phyloP scores from a whole-genome alignment of 1,140 invertebrate genomes.

The Leptopilina clavipes region DNA sequence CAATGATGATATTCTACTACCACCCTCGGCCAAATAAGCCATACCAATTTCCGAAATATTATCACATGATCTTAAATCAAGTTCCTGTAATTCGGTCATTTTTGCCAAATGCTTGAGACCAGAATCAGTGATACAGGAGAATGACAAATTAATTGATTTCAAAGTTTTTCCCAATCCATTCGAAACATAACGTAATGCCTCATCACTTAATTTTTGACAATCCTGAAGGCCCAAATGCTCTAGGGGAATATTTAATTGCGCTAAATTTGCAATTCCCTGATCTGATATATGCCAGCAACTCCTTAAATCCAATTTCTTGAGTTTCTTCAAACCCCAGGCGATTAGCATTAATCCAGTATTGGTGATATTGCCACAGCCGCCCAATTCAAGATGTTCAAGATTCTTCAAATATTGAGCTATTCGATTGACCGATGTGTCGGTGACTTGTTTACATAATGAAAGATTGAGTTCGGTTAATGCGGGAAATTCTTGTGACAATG shows the following conservation, averaged over 20 bases:
- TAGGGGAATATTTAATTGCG: slow-evolving; percentile 82
- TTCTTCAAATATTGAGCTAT: slow-evolving; percentile 92
- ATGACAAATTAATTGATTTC: slow-evolving; percentile 92
- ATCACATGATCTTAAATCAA: slow-evolving; percentile 95
- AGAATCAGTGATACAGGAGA: slow-evolving; percentile 93
- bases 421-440: slow-evolving; percentile 86
- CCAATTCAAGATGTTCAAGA: slow-evolving; percentile 89
- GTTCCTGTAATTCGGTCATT: slow-evolving; percentile 87
- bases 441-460: slow-evolving; percentile 95
- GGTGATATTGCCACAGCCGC: slow-evolving; percentile 93
- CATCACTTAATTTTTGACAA: slow-evolving; percentile 94
- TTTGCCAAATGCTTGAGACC: slow-evolving; percentile 92
- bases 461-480: slow-evolving; percentile 88
- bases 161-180: slow-evolving; percentile 83
- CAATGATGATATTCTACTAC: slow-evolving; percentile 84
- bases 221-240: slow-evolving; percentile 93
- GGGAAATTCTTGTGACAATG: slow-evolving; percentile 84
- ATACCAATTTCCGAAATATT: slow-evolving; percentile 94
- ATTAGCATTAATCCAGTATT: slow-evolving; percentile 90
- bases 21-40: slow-evolving; percentile 91
- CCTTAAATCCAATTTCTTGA: slow-evolving; percentile 88
- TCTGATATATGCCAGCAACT: slow-evolving; percentile 95
- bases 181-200: slow-evolving; percentile 89
- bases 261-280: slow-evolving; percentile 89
- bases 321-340: slow-evolving; percentile 88